Evolutionary conservation across 2,113 vertebrate genomes (phyloP).

Genomic region (Cynopterus brachyotis): DNA sequence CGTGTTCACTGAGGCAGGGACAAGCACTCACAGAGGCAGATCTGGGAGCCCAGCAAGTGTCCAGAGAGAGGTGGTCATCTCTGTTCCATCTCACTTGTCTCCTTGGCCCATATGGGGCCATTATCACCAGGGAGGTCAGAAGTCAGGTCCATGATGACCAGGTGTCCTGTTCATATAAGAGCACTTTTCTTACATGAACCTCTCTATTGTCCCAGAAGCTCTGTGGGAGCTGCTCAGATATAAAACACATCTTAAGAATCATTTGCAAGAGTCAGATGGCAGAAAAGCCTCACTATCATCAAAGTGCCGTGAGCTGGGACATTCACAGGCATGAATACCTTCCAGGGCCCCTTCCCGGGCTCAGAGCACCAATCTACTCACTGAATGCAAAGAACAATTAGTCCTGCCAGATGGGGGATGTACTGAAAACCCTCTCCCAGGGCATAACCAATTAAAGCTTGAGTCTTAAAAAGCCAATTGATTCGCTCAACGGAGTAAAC

Average conservation of each 20-base stretch:
- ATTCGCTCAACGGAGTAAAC: conserved; percentile 58
- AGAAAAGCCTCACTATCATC: neutral
- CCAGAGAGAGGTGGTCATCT: neutral
- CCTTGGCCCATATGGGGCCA: neutral
- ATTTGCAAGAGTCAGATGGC: conserved; percentile 24
- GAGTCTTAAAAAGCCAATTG: conserved; percentile 41
- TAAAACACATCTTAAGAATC: neutral
- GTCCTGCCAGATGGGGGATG: conserved; percentile 56
- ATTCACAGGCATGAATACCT: neutral
- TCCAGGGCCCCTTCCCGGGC: neutral
- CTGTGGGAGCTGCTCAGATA: neutral
- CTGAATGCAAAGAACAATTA: conserved; percentile 53
- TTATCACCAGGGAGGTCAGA: neutral
- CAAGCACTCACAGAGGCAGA: neutral
- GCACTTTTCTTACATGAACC: neutral
- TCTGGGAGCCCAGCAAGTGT: neutral
- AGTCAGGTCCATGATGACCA: neutral
- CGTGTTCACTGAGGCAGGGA: neutral
- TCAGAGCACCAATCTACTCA: conserved; percentile 22
- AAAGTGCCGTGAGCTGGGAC: neutral
- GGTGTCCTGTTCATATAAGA: neutral
- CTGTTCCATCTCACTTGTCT: neutral
- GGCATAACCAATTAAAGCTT: conserved; percentile 61
- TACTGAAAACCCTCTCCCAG: conserved; percentile 54
- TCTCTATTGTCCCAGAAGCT: neutral